phyloP scores from a whole-genome alignment of 1,140 invertebrate species.

The Triops longicaudatus region DNA sequence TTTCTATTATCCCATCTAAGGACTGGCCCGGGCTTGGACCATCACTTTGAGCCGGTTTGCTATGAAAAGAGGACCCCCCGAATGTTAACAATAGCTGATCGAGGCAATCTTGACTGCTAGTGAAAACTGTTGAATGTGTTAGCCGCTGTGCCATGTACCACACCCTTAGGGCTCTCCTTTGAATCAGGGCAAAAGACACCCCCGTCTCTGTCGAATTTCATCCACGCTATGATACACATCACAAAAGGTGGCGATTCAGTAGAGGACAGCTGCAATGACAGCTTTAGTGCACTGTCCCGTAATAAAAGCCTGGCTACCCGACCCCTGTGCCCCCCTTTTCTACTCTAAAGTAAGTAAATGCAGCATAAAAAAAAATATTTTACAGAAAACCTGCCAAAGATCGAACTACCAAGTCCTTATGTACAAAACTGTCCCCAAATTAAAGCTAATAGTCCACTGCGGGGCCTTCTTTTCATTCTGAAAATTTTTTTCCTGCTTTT shows the following conservation, averaged over 20 bases:
- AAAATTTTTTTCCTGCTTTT: background rate
- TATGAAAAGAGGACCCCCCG: background rate
- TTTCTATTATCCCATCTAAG: constrained; percentile 1
- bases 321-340: background rate
- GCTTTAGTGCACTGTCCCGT: background rate
- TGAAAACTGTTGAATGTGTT: background rate
- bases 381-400: background rate
- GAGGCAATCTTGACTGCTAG: constrained; percentile 14
- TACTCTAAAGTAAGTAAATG: background rate
- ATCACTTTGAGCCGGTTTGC: background rate
- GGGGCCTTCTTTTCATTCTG: background rate
- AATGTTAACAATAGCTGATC: background rate
- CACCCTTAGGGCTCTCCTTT: background rate
- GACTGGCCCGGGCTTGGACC: background rate
- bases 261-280: constrained; percentile 8
- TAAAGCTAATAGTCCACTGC: constrained; percentile 8
- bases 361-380: background rate
- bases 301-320: background rate
- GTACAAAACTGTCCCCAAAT: background rate
- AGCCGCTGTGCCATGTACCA: background rate
- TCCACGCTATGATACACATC: background rate
- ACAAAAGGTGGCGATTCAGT: background rate
- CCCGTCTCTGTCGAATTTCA: background rate
- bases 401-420: background rate
- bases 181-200: background rate